Conservation (phyloP, 2,888 invertebrate species). For the Ptychoptera albimana region DNA sequence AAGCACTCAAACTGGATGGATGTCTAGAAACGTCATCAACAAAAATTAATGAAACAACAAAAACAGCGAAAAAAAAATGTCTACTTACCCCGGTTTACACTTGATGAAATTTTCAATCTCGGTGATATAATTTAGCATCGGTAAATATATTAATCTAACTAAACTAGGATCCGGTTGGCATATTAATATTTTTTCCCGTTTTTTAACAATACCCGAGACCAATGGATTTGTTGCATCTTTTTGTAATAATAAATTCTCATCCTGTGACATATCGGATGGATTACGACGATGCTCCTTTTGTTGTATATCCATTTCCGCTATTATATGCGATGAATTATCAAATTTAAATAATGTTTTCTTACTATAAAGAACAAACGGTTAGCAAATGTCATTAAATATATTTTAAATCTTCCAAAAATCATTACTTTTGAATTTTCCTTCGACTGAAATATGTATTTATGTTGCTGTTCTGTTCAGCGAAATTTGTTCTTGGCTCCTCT, state of each 20-base stretch:
- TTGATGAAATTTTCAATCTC: slow-evolving; percentile 61
- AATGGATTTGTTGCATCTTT: not conserved
- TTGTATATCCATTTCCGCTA: not conserved
- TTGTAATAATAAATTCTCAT: slow-evolving; percentile 20
- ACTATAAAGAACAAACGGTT: slow-evolving; percentile 22
- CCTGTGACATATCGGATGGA: slow-evolving; percentile 27
- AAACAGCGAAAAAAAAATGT: slow-evolving; percentile 6
- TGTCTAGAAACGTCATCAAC: slow-evolving; percentile 26
- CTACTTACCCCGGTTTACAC: slow-evolving; percentile 36
- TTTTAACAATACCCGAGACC: slow-evolving; percentile 12
- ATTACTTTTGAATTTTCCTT: slow-evolving; percentile 26
- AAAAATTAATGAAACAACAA: slow-evolving; percentile 3
- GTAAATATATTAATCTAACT: slow-evolving; percentile 63
- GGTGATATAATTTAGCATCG: slow-evolving; percentile 65
- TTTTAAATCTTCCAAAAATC: slow-evolving; percentile 2
- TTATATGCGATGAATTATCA: slow-evolving; percentile 37
- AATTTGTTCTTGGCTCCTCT: slow-evolving; percentile 35
- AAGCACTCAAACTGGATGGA: slow-evolving; percentile 64
- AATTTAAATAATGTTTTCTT: slow-evolving; percentile 53
- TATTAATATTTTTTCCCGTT: slow-evolving; percentile 46
- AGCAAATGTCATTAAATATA: not conserved
- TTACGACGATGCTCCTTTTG: slow-evolving; percentile 27
- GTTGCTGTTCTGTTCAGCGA: slow-evolving; percentile 27
- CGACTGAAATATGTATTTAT: slow-evolving; percentile 34
- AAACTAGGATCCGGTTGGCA: slow-evolving; percentile 59